phyloP scores from a whole-genome alignment of 2,797 vertebrate genomes.

The Sciurus vulgaris region DNA sequence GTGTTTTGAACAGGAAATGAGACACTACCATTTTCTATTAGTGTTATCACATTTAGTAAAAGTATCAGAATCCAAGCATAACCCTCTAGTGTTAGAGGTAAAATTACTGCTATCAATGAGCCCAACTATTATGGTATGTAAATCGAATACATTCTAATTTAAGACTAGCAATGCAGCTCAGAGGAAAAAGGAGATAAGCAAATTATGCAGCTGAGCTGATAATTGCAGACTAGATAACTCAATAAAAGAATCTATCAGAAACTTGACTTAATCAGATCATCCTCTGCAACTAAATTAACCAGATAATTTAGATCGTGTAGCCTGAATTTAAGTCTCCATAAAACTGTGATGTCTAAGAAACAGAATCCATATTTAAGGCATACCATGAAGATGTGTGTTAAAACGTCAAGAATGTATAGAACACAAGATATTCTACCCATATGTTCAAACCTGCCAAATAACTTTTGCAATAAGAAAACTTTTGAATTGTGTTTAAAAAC shows the following conservation, averaged over 20 bases:
- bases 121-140: background rate
- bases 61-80: slow-evolving; percentile 25
- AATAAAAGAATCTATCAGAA: slow-evolving; percentile 61
- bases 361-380: background rate
- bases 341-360: background rate
- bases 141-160: slow-evolving; percentile 52
- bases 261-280: slow-evolving; percentile 65
- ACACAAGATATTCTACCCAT: background rate
- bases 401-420: slow-evolving; percentile 23
- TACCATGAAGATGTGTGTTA: background rate
- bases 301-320: background rate
- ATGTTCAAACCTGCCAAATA: slow-evolving; percentile 37
- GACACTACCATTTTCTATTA: slow-evolving; percentile 52
- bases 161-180: slow-evolving; percentile 42
- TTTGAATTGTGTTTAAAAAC: background rate
- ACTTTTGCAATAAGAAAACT: background rate
- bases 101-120: slow-evolving; percentile 58
- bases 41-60: slow-evolving; percentile 48
- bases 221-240: slow-evolving; percentile 47
- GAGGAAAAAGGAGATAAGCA: slow-evolving; percentile 1
- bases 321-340: background rate
- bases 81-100: slow-evolving; percentile 46
- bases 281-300: slow-evolving; percentile 40
- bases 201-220: slow-evolving; percentile 65
- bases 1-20: slow-evolving; percentile 75